These are phyloP conservation scores for Sitta europaea DNA, from an alignment of 2,113 vertebrate genomes.

Conservation along the genomic window DNA sequence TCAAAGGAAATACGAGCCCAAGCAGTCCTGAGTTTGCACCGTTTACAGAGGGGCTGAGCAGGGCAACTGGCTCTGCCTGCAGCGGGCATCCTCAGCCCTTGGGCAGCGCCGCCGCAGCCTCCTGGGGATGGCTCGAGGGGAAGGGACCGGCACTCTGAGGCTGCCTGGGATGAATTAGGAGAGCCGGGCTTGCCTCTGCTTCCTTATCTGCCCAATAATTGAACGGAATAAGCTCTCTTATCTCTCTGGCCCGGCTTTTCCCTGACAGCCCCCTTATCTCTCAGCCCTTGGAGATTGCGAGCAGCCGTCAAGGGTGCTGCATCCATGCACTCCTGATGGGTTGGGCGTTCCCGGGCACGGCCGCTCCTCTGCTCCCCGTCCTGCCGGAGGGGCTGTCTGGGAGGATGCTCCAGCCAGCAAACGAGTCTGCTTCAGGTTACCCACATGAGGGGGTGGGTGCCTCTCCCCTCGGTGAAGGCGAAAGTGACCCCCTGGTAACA, in stretches of 20 bases:
- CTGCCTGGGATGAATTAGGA: background rate
- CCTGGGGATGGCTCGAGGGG: background rate
- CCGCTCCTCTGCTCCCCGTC: background rate
- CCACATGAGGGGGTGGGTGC: accelerated
- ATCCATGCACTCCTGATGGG: background rate
- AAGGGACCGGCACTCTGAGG: background rate
- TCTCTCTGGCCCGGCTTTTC: background rate
- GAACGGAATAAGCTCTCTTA: constrained; percentile 54
- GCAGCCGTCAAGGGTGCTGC: background rate
- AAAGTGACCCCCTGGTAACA: background rate
- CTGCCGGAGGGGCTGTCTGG: background rate
- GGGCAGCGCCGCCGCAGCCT: accelerated
- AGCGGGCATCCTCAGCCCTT: background rate
- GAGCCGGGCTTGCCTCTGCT: background rate
- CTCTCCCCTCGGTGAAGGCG: accelerated
- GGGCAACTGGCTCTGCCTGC: background rate
- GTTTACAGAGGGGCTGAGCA: accelerated
- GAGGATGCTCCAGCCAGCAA: background rate
- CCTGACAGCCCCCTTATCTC: constrained; percentile 13
- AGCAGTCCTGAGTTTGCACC: background rate
- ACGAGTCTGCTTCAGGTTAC: background rate
- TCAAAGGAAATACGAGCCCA: background rate
- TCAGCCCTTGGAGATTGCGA: background rate
- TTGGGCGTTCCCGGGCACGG: background rate
- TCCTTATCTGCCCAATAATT: constrained; percentile 47